Evolutionary conservation across 2,797 vertebrate species (phyloP).

Genomic region (Pampus argenteus): DNA sequence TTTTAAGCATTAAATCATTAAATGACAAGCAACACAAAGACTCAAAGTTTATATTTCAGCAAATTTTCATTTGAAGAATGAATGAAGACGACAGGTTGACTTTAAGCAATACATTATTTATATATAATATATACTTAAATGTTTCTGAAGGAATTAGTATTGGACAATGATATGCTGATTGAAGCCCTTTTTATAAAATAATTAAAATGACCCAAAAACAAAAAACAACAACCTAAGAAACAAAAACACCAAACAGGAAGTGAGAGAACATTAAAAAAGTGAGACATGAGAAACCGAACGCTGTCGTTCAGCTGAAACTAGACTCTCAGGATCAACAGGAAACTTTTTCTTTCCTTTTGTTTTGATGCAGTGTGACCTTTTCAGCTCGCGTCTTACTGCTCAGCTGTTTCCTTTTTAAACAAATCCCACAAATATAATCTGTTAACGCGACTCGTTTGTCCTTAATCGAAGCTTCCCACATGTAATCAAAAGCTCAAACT

Average conservation of each 20-base stretch:
- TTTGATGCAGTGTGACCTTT: not conserved
- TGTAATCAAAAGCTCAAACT: conserved; percentile 8
- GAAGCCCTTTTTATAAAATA: conserved; percentile 77
- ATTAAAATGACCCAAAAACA: conserved; percentile 48
- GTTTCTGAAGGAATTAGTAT: conserved; percentile 74
- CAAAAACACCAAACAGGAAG: not conserved
- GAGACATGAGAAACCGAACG: too few relatives aligned
- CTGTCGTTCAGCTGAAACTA: too few relatives aligned
- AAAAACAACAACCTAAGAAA: not conserved
- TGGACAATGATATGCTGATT: conserved; percentile 71
- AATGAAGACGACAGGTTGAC: conserved; percentile 31
- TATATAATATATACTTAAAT: conserved; percentile 64
- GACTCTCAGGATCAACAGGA: not conserved
- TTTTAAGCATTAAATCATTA: too few relatives aligned
- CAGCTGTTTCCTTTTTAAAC: not conserved
- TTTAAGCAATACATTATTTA: conserved; percentile 72
- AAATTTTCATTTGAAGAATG: not conserved
- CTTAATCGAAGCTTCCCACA: not conserved
- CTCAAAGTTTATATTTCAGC: too few relatives aligned
- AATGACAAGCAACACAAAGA: too few relatives aligned
- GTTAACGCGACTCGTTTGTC: not conserved
- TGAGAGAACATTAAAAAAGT: conserved; percentile 9
- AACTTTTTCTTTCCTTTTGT: not conserved
- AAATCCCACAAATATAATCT: not conserved
- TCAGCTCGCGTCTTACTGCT: not conserved